Percentiles rank a stretch among this genome's conserved stretches.
These are phyloP conservation scores for Troilus luridus DNA, from an alignment of 2,888 invertebrate species.

Conservation along the genomic window DNA sequence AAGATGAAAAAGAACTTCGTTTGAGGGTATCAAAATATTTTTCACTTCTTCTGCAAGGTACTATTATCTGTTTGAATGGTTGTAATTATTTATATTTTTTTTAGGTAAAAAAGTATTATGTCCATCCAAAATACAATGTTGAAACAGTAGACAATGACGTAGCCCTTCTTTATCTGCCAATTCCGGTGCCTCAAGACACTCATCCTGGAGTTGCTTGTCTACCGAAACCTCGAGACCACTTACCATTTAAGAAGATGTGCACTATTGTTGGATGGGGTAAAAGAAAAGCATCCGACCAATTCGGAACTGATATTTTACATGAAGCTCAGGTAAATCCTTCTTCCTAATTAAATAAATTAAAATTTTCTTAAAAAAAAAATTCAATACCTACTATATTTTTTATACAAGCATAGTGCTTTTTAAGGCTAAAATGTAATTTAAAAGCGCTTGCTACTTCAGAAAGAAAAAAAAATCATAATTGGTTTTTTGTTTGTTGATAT, in stretches of 20 bases:
- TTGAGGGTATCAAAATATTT: slow-evolving; percentile 73
- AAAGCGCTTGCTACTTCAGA: too few relatives aligned
- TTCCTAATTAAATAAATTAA: neutral
- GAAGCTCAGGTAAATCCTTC: slow-evolving; percentile 81
- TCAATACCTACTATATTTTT: too few relatives aligned
- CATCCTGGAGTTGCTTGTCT: slow-evolving; percentile 81
- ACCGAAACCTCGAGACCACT: slow-evolving; percentile 78
- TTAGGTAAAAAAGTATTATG: slow-evolving; percentile 68
- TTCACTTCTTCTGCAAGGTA: neutral
- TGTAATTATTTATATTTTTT: neutral
- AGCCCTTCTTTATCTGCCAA: slow-evolving; percentile 81
- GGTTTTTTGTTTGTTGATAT: too few relatives aligned
- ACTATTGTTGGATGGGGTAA: slow-evolving; percentile 96
- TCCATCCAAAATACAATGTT: slow-evolving; percentile 89
- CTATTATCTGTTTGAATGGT: neutral
- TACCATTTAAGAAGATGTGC: slow-evolving; percentile 80
- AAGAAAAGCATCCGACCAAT: slow-evolving; percentile 80
- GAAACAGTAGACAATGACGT: slow-evolving; percentile 94
- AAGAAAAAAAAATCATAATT: too few relatives aligned
- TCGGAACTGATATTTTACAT: slow-evolving; percentile 86
- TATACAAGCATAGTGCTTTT: too few relatives aligned
- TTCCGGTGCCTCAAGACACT: slow-evolving; percentile 65
- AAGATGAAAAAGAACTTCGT: slow-evolving; percentile 84
- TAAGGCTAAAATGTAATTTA: too few relatives aligned
- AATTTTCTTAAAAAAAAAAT: neutral